phyloP scores from a whole-genome alignment of 2,797 vertebrate species.

The Falco rusticolus region DNA sequence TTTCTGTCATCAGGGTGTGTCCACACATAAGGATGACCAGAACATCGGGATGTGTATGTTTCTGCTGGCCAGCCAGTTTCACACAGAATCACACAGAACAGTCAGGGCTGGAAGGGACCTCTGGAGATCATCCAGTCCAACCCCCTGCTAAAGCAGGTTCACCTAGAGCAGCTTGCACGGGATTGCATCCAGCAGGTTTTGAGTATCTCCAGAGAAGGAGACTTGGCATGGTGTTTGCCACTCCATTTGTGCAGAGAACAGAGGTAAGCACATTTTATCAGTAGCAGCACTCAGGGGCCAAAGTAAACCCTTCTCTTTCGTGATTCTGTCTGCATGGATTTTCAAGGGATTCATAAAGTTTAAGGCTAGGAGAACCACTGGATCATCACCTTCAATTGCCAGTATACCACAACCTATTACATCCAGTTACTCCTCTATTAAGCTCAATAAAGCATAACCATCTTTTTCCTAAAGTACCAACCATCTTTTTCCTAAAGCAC shows the following conservation, averaged over 20 bases:
- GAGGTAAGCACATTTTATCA: neutral
- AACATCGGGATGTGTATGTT: neutral
- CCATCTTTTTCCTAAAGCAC: too few species aligned
- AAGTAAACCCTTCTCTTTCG: neutral
- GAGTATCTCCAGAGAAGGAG: too few species aligned
- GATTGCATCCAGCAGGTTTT: too few species aligned
- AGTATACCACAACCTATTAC: constrained; percentile 19
- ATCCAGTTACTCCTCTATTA: constrained; percentile 26
- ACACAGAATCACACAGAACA: too few species aligned
- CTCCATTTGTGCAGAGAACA: neutral
- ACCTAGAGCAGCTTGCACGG: too few species aligned
- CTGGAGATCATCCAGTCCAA: too few species aligned
- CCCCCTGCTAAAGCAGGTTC: too few species aligned
- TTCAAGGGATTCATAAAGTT: constrained; percentile 28
- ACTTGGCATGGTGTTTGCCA: neutral
- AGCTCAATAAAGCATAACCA: constrained; percentile 9
- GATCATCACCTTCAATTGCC: constrained; percentile 18
- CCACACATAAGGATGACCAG: neutral
- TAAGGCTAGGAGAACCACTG: constrained; percentile 33
- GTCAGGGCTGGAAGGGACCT: too few species aligned
- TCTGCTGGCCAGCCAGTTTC: neutral
- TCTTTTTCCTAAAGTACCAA: neutral
- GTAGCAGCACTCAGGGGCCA: neutral
- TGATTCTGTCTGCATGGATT: neutral
- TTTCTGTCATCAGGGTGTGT: neutral